Base-by-base conservation (phyloP, 2,888 invertebrate genomes). In the Cephus rjabovi region DNA sequence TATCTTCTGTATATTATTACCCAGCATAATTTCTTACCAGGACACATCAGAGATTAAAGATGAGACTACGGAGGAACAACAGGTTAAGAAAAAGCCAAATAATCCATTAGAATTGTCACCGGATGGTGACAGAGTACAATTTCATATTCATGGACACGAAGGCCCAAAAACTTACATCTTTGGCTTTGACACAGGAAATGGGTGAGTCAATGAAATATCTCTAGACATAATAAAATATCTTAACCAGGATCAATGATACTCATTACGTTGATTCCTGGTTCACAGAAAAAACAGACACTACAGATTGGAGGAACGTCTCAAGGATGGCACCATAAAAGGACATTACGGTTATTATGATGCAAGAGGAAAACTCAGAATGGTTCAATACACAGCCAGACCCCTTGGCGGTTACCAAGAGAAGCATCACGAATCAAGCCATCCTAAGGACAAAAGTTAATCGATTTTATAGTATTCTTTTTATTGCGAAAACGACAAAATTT, bases 131-230 rank as follows among this genome's bases (percentile, higher is more conserved):
- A 89, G 96, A 79, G 93, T 95, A 6, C 94, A 95, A 89, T 97
- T 96, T 93, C 95, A 96, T 88, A 94, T 97, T 93, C 95, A 96
- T 86, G 97, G 97, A 82, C 95, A 96, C 92, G 94, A 95, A 84
- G 97, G 97, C 73, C 97, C 97, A 0, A 94, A 95, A 88, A 95
- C 96, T 83, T 97, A 97, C 91, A 95, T 96, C 91, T 97, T 96
- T 91, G 97, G 97, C 87, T 96, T 94, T 90, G 96, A 97, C 89
- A 97, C 96, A 75, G 97, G 97, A 86, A 95, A 95, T 92, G 96
- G 96, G 97, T 96, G 93, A 93, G 92, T 83, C 40, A 30, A 69
- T n/a, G 23, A 35, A 68, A 11, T 30, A 34, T 33, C n/a, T 35
- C 34, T 35, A 23, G 34, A 76, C 70, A 37, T 37, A 34, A 69